Conservation (phyloP, 1,140 invertebrate genomes). For the Drosophila quadrilineata region DNA sequence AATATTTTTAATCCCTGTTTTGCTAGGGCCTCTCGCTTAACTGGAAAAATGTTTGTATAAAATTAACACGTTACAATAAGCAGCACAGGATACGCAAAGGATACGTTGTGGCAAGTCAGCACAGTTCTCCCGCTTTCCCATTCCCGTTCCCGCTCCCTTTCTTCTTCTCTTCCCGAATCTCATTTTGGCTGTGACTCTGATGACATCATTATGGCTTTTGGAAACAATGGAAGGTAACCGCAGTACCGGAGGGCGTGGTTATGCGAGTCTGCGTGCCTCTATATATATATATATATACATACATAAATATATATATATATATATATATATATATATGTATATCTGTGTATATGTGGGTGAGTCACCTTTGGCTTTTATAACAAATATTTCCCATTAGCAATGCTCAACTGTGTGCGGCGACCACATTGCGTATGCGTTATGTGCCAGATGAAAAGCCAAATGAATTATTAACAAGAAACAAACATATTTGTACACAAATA, state of each 20-base stretch:
- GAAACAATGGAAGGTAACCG: slow-evolving; percentile 74
- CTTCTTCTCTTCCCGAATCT: too few species aligned
- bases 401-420: slow-evolving; percentile 37
- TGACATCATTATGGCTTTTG: slow-evolving; percentile 75
- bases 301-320: slow-evolving; percentile 2
- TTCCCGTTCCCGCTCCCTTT: too few species aligned
- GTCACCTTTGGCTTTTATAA: slow-evolving; percentile 76
- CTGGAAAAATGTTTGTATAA: slow-evolving; percentile 57
- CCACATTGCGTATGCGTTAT: slow-evolving; percentile 70
- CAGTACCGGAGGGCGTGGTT: slow-evolving; percentile 26
- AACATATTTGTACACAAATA: slow-evolving; percentile 59
- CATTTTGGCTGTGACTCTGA: too few species aligned
- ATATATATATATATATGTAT: slow-evolving; percentile 5
- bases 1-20: slow-evolving; percentile 55
- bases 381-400: slow-evolving; percentile 76
- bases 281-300: slow-evolving; percentile 1
- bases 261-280: background rate
- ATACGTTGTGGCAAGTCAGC: slow-evolving; percentile 28
- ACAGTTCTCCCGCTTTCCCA: too few species aligned
- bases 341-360: slow-evolving; percentile 33
- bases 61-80: slow-evolving; percentile 67
- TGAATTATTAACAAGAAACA: slow-evolving; percentile 63
- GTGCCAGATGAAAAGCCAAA: slow-evolving; percentile 57
- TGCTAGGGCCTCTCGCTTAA: background rate
- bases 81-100: slow-evolving; percentile 45